Conservation (phyloP, 2,797 vertebrate species). For the Brachymystax lenok region DNA sequence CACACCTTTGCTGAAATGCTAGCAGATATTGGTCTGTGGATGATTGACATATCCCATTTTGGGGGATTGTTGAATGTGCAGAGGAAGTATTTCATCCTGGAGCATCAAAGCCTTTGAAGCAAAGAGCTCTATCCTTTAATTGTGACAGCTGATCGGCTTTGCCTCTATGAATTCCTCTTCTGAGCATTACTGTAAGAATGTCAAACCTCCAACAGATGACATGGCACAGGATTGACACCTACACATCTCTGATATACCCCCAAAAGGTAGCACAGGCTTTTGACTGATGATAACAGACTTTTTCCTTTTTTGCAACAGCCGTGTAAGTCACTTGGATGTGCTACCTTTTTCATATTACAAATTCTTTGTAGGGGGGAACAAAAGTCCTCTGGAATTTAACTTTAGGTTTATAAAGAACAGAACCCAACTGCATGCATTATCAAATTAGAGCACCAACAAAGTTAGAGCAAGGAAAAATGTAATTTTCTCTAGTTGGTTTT, state of each 20-base stretch:
- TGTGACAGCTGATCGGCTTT: not conserved
- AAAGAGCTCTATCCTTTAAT: not conserved
- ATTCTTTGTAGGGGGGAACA: not conserved
- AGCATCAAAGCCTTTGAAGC: not conserved
- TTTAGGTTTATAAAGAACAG: not conserved
- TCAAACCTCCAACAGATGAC: conserved; percentile 3
- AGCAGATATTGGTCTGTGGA: not conserved
- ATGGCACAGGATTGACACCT: not conserved
- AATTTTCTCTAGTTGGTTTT: not conserved
- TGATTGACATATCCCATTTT: conserved; percentile 30
- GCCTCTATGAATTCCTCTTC: too few relatives aligned
- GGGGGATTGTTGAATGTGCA: not conserved
- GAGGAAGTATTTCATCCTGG: not conserved
- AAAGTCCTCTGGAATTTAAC: not conserved
- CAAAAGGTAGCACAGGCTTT: too few relatives aligned
- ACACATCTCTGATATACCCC: not conserved
- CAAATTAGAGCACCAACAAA: not conserved
- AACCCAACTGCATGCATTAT: not conserved
- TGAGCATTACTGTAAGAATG: not conserved
- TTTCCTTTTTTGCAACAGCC: too few relatives aligned
- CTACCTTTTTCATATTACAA: not conserved
- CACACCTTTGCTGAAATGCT: conserved; percentile 1
- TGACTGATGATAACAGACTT: too few relatives aligned
- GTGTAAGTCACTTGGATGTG: not conserved
- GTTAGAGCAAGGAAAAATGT: not conserved